These are phyloP conservation scores for Ptiloglossa arizonensis DNA, from an alignment of 1,140 invertebrate species.

Conservation along the genomic window DNA sequence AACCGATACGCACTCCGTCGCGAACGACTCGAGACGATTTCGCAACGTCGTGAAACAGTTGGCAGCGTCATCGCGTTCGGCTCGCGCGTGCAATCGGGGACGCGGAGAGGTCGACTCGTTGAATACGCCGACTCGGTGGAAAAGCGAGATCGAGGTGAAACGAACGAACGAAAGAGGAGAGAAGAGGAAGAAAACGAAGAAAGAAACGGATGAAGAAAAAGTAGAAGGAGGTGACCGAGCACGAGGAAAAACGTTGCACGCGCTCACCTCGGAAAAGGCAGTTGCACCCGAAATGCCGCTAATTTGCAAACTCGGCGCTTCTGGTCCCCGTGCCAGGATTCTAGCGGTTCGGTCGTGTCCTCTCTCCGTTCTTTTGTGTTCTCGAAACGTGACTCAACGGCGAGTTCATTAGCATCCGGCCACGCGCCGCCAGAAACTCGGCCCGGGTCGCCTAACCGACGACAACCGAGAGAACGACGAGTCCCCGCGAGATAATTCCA, in stretches of 20 bases:
- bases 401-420: constrained; percentile 62
- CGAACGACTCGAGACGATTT: background rate
- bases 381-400: constrained; percentile 57
- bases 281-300: constrained; percentile 26
- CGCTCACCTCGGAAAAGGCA: background rate
- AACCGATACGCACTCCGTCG: too few relatives aligned
- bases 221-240: too few relatives aligned
- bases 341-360: constrained; percentile 14
- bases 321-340: constrained; percentile 23
- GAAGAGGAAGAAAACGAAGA: background rate
- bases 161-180: background rate
- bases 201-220: background rate
- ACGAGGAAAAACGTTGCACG: background rate
- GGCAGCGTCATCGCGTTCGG: background rate
- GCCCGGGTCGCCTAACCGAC: background rate
- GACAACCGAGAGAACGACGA: constrained; percentile 20
- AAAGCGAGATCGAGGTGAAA: background rate
- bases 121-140: background rate
- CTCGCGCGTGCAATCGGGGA: background rate
- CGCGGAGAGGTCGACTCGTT: background rate
- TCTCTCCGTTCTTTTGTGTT: constrained; percentile 30
- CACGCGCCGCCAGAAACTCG: constrained; percentile 25
- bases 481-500: constrained; percentile 55
- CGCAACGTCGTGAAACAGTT: background rate
- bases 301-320: constrained; percentile 55